Evolutionary conservation across 2,113 vertebrate species (phyloP).

Genomic region (Anolis sagrei): DNA sequence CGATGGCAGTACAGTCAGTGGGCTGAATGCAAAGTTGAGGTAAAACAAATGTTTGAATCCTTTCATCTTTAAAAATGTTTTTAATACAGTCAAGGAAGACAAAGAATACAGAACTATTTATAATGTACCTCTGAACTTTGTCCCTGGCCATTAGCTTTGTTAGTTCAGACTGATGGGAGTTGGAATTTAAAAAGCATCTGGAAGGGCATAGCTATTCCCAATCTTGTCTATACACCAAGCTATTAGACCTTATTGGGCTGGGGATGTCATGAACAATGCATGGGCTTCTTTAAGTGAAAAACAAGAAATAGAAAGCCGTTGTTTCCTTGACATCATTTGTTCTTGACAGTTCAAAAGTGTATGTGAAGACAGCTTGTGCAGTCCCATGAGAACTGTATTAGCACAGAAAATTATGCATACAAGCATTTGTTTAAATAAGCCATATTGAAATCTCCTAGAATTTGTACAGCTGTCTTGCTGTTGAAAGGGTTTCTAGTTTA

Average conservation of each 20-base stretch:
- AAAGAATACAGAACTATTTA: not conserved
- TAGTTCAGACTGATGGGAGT: not conserved
- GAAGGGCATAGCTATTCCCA: too few species aligned
- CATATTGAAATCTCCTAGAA: not conserved
- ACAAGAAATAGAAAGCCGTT: not conserved
- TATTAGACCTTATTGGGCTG: not conserved
- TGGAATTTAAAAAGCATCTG: not conserved
- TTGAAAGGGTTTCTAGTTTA: not conserved
- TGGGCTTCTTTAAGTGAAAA: not conserved
- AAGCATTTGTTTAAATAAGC: not conserved
- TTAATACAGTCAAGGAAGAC: not conserved
- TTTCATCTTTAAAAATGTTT: constrained; percentile 7
- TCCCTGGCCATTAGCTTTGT: not conserved
- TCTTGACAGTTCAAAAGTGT: not conserved
- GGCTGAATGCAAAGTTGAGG: constrained; percentile 95
- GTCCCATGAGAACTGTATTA: not conserved
- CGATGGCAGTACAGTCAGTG: constrained; percentile 92
- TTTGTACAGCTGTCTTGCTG: not conserved
- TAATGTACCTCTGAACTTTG: not conserved
- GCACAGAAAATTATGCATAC: not conserved
- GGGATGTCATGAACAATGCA: not conserved
- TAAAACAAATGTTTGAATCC: constrained; percentile 60
- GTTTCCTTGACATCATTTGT: not conserved
- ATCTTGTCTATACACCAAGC: not conserved
- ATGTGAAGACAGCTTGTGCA: not conserved